A percentile compares a stretch with the other conserved stretches of the same genome.
These are phyloP conservation scores for Argyra leucocephala DNA, from an alignment of 2,888 invertebrate genomes.

Conservation along the genomic window DNA sequence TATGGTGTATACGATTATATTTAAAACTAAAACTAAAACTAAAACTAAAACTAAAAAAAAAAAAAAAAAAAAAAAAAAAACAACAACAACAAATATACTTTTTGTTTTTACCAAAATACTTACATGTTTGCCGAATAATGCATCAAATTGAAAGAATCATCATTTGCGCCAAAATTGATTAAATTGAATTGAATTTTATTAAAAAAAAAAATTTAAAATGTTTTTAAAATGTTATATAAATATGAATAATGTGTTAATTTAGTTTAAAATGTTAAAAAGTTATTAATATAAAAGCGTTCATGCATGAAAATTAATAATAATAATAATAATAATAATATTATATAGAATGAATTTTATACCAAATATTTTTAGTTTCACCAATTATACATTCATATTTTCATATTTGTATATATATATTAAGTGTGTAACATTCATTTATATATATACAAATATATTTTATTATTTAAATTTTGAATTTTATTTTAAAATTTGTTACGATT, in stretches of 20 bases:
- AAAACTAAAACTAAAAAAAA: too few species aligned
- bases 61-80: too few species aligned
- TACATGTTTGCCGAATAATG: background rate
- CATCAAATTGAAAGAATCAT: background rate
- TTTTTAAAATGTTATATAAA: constrained; percentile 6
- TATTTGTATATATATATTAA: background rate
- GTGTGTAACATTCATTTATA: background rate
- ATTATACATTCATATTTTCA: background rate
- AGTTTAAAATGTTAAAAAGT: background rate
- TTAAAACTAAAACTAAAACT: too few species aligned
- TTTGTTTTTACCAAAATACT: background rate
- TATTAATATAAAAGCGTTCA: background rate
- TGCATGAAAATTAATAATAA: background rate
- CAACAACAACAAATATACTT: too few species aligned
- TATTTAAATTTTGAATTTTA: constrained; percentile 15
- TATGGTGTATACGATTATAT: too few species aligned
- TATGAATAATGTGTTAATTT: background rate
- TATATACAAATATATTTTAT: background rate
- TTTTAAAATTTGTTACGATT: constrained; percentile 19
- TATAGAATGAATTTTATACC: background rate
- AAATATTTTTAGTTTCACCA: too few species aligned
- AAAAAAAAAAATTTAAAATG: background rate
- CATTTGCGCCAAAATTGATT: constrained; percentile 1
- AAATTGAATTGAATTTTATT: background rate
- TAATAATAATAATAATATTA: background rate